Percentiles rank a stretch among this genome's conserved stretches.
These are phyloP conservation scores for Pardosa pseudoannulata DNA, from an alignment of 2,888 invertebrate genomes.

Conservation along the genomic window DNA sequence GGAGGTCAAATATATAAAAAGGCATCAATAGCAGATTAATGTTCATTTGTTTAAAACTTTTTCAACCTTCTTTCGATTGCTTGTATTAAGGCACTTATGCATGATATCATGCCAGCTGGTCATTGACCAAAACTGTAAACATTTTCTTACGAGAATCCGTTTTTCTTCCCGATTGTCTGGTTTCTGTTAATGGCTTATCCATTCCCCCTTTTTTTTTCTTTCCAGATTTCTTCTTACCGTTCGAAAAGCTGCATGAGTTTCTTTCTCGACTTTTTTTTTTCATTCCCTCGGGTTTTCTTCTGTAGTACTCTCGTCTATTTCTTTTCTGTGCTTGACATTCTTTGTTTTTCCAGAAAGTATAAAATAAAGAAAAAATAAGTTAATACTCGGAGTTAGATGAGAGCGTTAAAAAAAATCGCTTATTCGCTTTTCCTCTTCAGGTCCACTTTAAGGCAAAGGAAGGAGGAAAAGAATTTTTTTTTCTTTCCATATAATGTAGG, in stretches of 20 bases:
- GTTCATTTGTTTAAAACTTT: no score
- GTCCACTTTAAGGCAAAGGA: not conserved
- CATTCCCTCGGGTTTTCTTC: no score
- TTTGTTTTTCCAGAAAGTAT: not conserved
- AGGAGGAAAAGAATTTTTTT: not conserved
- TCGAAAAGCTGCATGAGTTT: not conserved
- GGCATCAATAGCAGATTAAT: no score
- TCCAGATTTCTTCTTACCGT: not conserved
- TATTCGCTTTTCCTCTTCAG: slow-evolving; percentile 2
- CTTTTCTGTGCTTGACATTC: not conserved
- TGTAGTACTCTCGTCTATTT: not conserved
- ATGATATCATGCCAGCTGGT: slow-evolving; percentile 1
- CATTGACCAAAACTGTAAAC: slow-evolving; percentile 6
- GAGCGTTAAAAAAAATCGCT: no score
- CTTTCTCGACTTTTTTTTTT: not conserved
- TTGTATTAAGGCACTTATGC: no score
- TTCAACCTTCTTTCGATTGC: no score
- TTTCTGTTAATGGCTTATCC: not conserved
- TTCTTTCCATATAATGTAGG: not conserved
- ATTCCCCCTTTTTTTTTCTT: no score
- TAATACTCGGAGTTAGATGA: no score
- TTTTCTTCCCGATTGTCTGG: not conserved
- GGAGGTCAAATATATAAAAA: no score
- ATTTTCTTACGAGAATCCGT: not conserved
- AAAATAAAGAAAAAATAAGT: not conserved